Evolutionary conservation across 2,888 invertebrate genomes (phyloP).

Genomic region (Allacma fusca): DNA sequence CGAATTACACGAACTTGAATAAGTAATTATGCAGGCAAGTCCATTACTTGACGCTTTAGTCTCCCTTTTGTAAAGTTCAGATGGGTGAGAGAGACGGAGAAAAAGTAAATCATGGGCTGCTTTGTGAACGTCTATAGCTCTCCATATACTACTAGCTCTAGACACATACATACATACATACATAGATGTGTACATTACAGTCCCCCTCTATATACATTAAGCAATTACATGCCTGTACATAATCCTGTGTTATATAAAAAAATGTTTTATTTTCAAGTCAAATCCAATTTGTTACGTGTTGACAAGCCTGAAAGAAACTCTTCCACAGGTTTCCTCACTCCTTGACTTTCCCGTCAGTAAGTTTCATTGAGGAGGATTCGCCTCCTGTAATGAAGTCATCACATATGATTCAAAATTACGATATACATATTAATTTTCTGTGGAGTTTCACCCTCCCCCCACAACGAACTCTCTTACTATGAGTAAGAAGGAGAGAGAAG

Average conservation of each 20-base stretch:
- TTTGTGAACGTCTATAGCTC: too few species aligned
- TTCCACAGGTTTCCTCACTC: too few species aligned
- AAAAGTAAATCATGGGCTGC: too few species aligned
- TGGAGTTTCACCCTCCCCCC: not conserved
- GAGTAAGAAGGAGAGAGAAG: not conserved
- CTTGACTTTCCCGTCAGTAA: too few species aligned
- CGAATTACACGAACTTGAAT: slow-evolving; percentile 30
- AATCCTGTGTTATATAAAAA: too few species aligned
- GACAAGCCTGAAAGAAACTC: too few species aligned
- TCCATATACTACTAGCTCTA: not conserved
- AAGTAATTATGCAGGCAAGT: slow-evolving; percentile 18
- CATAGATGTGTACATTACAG: not conserved
- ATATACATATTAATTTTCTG: slow-evolving; percentile 23
- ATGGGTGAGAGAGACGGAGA: not conserved
- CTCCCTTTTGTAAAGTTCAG: not conserved
- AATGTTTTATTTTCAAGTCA: not conserved
- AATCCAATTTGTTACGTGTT: not conserved
- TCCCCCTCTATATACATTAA: too few species aligned
- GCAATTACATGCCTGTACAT: not conserved
- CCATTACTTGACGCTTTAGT: slow-evolving; percentile 10
- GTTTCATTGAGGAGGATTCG: not conserved
- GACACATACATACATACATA: not conserved
- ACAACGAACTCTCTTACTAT: not conserved
- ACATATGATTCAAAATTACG: slow-evolving; percentile 4
- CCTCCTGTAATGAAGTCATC: not conserved